Evolutionary conservation across 2,888 invertebrate genomes (phyloP).

Genomic region (Sinhomidia bicolor): DNA sequence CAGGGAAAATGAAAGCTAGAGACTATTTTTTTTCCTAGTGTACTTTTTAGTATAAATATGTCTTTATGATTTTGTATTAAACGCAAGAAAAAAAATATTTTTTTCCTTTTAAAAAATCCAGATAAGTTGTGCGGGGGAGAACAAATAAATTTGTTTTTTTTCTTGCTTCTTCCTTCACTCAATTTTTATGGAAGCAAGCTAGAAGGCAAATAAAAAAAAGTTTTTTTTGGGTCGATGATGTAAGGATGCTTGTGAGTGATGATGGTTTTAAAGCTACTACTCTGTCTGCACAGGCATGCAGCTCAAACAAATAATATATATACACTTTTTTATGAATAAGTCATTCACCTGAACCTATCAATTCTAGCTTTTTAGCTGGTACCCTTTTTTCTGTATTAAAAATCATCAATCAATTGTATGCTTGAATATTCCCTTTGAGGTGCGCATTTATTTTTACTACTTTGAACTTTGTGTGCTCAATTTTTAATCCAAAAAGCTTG

Average conservation of each 20-base stretch:
- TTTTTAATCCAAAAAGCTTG: no score
- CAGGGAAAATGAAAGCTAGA: neutral
- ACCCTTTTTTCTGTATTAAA: no score
- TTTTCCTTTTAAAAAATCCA: neutral
- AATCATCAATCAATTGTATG: no score
- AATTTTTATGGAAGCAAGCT: slow-evolving; percentile 47
- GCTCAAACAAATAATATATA: no score
- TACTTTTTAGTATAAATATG: neutral
- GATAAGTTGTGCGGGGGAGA: neutral
- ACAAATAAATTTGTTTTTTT: slow-evolving; percentile 30
- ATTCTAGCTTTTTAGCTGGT: neutral
- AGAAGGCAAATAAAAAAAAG: slow-evolving; percentile 31
- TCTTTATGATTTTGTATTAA: neutral
- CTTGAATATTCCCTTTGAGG: slow-evolving; percentile 1
- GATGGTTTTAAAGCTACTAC: neutral
- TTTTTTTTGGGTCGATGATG: neutral
- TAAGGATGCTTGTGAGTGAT: neutral
- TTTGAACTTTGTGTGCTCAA: no score
- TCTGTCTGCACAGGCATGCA: no score
- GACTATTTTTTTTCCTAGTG: neutral
- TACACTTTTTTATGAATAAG: slow-evolving; percentile 5
- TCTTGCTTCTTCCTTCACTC: neutral
- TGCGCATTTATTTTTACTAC: no score
- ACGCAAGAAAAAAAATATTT: neutral
- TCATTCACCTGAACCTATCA: neutral